phyloP scores from a whole-genome alignment of 2,888 invertebrate genomes.

The Aleiodes leptofemur region DNA sequence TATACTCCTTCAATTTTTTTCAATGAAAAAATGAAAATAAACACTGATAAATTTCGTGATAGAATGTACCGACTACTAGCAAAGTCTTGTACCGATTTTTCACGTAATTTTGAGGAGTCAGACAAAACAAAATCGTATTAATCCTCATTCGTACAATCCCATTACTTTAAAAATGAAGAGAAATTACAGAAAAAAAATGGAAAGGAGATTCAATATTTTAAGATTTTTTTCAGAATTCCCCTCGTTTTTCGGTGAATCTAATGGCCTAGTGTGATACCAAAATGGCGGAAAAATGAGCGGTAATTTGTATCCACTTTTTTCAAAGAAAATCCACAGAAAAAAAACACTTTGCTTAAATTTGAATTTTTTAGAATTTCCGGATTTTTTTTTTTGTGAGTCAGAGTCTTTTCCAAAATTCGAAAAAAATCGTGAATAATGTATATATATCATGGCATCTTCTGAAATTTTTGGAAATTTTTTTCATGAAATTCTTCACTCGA shows the following conservation, averaged over 20 bases:
- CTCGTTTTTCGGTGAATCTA: background rate
- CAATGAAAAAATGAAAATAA: background rate
- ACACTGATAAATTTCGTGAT: background rate
- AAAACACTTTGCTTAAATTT: conserved; percentile 51
- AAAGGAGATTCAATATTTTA: background rate
- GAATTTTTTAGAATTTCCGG: too few relatives aligned
- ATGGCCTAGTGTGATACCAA: background rate
- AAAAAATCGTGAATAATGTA: too few relatives aligned
- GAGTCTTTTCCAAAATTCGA: too few relatives aligned
- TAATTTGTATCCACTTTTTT: conserved; percentile 73
- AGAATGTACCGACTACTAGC: conserved; percentile 7
- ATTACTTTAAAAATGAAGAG: too few relatives aligned
- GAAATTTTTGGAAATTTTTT: too few relatives aligned
- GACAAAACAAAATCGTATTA: conserved; percentile 4
- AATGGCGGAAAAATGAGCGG: conserved; percentile 45
- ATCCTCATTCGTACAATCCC: conserved; percentile 10
- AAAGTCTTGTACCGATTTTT: conserved; percentile 29
- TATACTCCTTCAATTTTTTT: conserved; percentile 1
- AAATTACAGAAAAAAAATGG: conserved; percentile 5
- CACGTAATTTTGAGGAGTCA: conserved; percentile 23
- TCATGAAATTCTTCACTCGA: too few relatives aligned
- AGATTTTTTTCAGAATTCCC: background rate
- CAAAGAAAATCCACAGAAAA: conserved; percentile 61
- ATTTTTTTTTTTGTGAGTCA: too few relatives aligned
- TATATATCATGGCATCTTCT: too few relatives aligned